Base-by-base conservation (phyloP, 2,888 invertebrate genomes). In the Dichetophora obliterata region DNA sequence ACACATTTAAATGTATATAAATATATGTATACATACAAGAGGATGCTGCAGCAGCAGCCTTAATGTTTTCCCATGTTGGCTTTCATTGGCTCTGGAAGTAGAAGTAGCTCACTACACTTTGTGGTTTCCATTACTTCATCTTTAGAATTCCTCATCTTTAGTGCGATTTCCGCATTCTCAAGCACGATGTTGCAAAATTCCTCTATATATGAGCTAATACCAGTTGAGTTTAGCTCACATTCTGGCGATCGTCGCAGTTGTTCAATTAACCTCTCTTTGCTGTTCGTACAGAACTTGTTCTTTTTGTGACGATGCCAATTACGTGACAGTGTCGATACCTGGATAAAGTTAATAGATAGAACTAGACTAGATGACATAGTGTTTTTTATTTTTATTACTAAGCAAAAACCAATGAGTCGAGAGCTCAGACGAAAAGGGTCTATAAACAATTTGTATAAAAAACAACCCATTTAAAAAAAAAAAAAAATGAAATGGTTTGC, bases 121-220 rank as follows among this genome's bases (percentile, higher is more conserved):
- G 54, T 65, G 37, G 43, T 43, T 43, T 70, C n/a, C 59, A 14
- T 50, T 14, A 37, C 24, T 43, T 22, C 66, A 50, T 52, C 54
- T 70, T 24, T 59, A 59, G 31, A 59, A 71, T 71, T 57, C 19
- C 43, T 14, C 34, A 59, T 24, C 37, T 71, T 59, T 57, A 59
- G 59, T 71, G 84, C 84, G 84, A 86, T 86, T 84, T 86, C 86
- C 86, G 86, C 86, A 87, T 86, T 86, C 87, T 83, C 85, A 81
- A 84, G 77, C 78, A 80, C 22, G 54, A 37, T 54, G 37, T 43
- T 31, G 31, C 22, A 37, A 37, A 71, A 34, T 71, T 71, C 71
- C 71, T 24, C 11, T 59, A 19, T 22, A 57, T 31, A 22, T 14
- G 27, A 31, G 63, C 63, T 63, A 16, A 63, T 31, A 31, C n/a